A percentile compares a stretch with the other conserved stretches of the same genome.
Conservation (phyloP, 2,113 vertebrate genomes). For the Ammospiza nelsoni region DNA sequence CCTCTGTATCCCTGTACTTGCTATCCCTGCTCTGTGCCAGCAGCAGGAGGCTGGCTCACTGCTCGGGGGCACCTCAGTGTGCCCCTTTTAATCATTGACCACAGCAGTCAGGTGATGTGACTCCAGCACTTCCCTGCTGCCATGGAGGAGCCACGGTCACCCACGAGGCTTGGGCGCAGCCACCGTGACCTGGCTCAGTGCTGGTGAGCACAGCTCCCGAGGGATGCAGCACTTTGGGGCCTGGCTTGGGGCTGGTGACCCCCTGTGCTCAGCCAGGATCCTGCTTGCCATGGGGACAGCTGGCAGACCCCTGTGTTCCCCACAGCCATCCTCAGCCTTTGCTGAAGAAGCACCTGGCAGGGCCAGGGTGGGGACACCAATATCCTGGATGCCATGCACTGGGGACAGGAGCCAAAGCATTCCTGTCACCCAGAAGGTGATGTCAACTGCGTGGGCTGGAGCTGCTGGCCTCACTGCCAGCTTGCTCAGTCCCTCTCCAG, state of each 20-base stretch:
- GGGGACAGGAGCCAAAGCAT: neutral
- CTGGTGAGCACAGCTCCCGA: neutral
- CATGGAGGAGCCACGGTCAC: neutral
- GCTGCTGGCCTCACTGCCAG: neutral
- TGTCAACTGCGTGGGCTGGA: neutral
- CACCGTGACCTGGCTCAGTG: neutral
- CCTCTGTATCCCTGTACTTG: neutral
- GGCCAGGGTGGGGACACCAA: neutral
- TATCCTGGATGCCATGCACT: rapidly evolving
- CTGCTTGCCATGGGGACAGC: neutral
- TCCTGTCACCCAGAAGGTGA: neutral
- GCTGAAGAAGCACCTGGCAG: neutral
- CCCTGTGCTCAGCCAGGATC: neutral
- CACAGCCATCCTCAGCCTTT: neutral
- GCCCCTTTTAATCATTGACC: slow-evolving; percentile 36
- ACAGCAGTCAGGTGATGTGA: neutral
- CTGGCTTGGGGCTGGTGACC: neutral
- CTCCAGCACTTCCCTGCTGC: neutral
- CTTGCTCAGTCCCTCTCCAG: neutral
- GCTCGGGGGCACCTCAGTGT: neutral
- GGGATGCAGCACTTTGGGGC: neutral
- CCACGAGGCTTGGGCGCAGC: rapidly evolving
- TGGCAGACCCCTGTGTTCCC: rapidly evolving
- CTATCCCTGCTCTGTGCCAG: neutral
- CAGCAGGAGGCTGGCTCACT: rapidly evolving